Percentiles rank a stretch among this genome's conserved stretches.
phyloP scores from a whole-genome alignment of 1,140 invertebrate species.

The Zaprionus tsacasi region DNA sequence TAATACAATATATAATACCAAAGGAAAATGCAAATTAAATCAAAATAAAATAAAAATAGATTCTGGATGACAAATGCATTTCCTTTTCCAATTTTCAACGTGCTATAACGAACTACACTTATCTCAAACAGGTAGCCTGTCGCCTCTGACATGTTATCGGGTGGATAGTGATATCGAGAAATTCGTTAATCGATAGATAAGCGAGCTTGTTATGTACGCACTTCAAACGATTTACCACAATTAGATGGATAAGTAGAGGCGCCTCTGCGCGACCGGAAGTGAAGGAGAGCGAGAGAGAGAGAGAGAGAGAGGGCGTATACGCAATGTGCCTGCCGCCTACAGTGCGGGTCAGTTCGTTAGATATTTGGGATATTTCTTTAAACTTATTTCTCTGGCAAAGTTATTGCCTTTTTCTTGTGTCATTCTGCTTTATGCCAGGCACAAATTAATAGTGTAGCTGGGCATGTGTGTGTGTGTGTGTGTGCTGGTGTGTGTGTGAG shows the following conservation, averaged over 20 bases:
- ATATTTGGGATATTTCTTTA: not conserved
- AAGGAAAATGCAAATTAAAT: too few relatives aligned
- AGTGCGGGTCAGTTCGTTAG: not conserved
- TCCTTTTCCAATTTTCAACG: not conserved
- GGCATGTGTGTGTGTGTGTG: not conserved
- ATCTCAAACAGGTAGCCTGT: not conserved
- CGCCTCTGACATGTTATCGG: not conserved
- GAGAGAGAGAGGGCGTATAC: too few relatives aligned
- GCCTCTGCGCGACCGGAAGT: too few relatives aligned
- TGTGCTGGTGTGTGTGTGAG: conserved; percentile 3
- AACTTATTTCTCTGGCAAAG: not conserved
- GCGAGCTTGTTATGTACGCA: conserved; percentile 8
- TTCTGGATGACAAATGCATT: not conserved
- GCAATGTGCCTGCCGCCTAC: too few relatives aligned
- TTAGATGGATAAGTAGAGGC: not conserved
- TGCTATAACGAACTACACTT: not conserved
- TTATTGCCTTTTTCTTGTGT: not conserved
- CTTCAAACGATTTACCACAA: conserved; percentile 9
- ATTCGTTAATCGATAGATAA: conserved; percentile 6
- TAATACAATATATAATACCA: not conserved
- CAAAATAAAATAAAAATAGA: not conserved
- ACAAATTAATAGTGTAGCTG: conserved; percentile 28
- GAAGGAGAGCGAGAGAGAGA: too few relatives aligned
- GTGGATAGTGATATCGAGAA: not conserved
- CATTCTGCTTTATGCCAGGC: not conserved